Conservation (phyloP, 2,888 invertebrate species). For the Prenolepis imparis region DNA sequence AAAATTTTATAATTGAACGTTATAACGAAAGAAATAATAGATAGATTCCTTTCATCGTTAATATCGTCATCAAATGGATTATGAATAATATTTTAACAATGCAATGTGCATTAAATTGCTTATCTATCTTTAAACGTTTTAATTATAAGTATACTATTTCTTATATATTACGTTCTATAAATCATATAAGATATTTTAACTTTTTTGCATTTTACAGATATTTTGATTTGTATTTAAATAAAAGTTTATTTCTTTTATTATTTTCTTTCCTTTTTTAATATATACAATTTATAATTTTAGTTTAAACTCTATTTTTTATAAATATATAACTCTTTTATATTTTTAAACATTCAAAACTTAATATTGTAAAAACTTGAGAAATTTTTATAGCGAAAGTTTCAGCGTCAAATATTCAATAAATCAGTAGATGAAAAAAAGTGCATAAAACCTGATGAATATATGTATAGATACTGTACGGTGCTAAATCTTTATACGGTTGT, state of each 20-base stretch:
- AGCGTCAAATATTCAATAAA: constrained; percentile 3
- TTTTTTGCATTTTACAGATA: neutral
- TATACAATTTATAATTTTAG: neutral
- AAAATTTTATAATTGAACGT: neutral
- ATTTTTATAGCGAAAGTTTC: neutral
- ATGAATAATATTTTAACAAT: neutral
- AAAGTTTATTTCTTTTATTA: neutral
- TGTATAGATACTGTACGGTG: neutral
- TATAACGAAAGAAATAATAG: neutral
- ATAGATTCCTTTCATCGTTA: constrained; percentile 7
- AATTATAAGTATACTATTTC: neutral
- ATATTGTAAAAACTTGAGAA: neutral
- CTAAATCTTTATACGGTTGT: neutral
- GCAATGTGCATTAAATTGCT: neutral
- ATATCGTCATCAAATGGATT: neutral
- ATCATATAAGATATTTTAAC: neutral
- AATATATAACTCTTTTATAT: neutral
- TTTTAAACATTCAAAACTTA: neutral
- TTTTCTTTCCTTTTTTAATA: neutral
- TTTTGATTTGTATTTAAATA: neutral
- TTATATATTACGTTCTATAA: neutral
- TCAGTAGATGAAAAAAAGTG: neutral
- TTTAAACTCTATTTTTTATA: neutral
- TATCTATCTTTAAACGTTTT: neutral
- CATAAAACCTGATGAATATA: neutral